A percentile compares a stretch with the other conserved stretches of the same genome.
phyloP scores from a whole-genome alignment of 1,140 invertebrate species.

The Helicoverpa zea region DNA sequence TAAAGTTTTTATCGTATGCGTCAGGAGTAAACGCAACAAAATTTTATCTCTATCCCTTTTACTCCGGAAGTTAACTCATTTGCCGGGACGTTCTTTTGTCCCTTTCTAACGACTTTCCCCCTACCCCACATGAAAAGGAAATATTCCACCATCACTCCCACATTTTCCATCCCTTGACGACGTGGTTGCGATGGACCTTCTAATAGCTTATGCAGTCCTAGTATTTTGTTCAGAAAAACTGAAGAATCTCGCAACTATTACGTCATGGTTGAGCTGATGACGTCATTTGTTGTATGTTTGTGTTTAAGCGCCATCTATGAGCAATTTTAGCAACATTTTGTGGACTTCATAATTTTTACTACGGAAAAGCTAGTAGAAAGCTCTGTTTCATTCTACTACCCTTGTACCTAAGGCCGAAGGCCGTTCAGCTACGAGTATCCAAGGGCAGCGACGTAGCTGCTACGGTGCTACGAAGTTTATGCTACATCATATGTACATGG shows the following conservation, averaged over 20 bases:
- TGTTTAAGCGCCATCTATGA: not conserved
- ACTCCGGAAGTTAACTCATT: not conserved
- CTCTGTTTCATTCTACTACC: not conserved
- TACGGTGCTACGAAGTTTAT: not conserved
- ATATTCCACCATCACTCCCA: not conserved
- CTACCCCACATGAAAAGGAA: not conserved
- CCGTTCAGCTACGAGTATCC: not conserved
- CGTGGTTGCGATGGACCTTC: not conserved
- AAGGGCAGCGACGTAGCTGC: not conserved
- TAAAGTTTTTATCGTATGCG: no score
- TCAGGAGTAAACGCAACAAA: not conserved
- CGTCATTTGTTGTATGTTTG: not conserved
- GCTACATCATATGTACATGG: not conserved
- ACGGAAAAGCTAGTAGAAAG: not conserved
- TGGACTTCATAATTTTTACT: no score
- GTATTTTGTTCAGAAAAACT: conserved; percentile 1
- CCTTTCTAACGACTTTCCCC: not conserved
- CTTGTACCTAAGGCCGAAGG: not conserved
- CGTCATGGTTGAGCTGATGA: conserved; percentile 3
- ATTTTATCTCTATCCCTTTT: not conserved
- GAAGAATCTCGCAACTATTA: conserved; percentile 10
- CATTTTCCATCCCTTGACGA: not conserved
- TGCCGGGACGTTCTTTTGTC: not conserved
- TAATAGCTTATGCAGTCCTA: not conserved
- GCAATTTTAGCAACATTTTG: no score